Conservation (phyloP, 2,888 invertebrate species). For the Eudemis profundana region DNA sequence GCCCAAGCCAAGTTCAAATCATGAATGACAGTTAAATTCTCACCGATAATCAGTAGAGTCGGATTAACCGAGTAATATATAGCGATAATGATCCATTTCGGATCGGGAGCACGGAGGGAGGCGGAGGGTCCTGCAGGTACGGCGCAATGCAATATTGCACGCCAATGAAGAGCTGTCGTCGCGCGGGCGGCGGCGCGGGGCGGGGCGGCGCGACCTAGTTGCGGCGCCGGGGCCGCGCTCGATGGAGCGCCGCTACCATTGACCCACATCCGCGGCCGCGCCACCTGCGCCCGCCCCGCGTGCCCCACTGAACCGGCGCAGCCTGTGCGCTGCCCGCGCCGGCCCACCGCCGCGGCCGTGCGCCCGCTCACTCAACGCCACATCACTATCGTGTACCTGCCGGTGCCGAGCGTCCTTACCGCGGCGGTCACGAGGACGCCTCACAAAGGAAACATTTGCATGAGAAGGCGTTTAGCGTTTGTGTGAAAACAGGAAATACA, state of each 20-base stretch:
- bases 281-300: constrained; percentile 46
- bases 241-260: constrained; percentile 59
- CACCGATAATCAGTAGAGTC: no score
- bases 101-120: background rate
- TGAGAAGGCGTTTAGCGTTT: background rate
- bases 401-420: background rate
- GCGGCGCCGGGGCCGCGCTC: constrained; percentile 48
- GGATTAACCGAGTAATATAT: background rate
- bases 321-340: constrained; percentile 36
- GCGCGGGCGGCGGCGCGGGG: constrained; percentile 43
- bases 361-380: background rate
- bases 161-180: constrained; percentile 40
- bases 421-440: constrained; percentile 6
- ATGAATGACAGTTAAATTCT: no score
- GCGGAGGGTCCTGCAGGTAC: background rate
- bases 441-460: constrained; percentile 24
- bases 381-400: background rate
- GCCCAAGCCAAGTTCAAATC: no score
- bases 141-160: background rate
- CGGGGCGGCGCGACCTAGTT: constrained; percentile 47
- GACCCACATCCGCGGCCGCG: constrained; percentile 53
- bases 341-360: background rate
- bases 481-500: constrained; percentile 14
- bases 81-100: background rate
- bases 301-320: constrained; percentile 42